Conservation (phyloP, 2,888 invertebrate species). For the Mamestra brassicae region DNA sequence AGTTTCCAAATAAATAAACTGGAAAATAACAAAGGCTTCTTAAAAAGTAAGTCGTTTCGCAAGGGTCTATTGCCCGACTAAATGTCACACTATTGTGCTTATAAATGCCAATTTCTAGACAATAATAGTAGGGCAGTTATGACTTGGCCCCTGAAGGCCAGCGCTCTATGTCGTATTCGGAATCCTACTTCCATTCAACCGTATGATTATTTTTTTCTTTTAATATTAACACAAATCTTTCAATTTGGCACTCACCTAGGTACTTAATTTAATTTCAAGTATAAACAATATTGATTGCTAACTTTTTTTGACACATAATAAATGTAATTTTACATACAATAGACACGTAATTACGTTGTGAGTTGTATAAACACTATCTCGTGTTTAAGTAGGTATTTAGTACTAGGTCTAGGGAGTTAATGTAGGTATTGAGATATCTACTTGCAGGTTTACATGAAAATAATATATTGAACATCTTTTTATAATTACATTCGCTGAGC, state of each 20-base stretch:
- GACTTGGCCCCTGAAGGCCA: slow-evolving; percentile 1
- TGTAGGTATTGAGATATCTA: not conserved
- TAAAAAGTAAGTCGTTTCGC: not conserved
- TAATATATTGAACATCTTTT: not conserved
- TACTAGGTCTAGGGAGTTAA: not conserved
- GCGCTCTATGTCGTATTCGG: not conserved
- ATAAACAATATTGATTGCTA: slow-evolving; percentile 23
- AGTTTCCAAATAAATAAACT: too few relatives aligned
- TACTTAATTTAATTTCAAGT: slow-evolving; percentile 9
- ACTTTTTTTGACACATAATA: slow-evolving; percentile 34
- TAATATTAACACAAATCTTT: slow-evolving; percentile 18
- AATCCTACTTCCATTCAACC: slow-evolving; percentile 10
- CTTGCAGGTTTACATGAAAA: not conserved
- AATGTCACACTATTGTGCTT: slow-evolving; percentile 9
- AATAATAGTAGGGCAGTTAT: not conserved
- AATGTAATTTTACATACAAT: slow-evolving; percentile 50
- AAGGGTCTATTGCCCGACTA: not conserved
- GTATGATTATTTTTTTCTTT: not conserved
- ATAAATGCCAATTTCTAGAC: slow-evolving; percentile 16
- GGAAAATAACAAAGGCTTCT: not conserved
- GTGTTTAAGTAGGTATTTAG: slow-evolving; percentile 7
- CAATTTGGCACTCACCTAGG: not conserved
- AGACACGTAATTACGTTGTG: slow-evolving; percentile 25
- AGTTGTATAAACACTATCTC: slow-evolving; percentile 35
- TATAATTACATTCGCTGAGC: not conserved